phyloP scores from a whole-genome alignment of 92 coral and sea anemone species.

The Phenganax marumi region DNA sequence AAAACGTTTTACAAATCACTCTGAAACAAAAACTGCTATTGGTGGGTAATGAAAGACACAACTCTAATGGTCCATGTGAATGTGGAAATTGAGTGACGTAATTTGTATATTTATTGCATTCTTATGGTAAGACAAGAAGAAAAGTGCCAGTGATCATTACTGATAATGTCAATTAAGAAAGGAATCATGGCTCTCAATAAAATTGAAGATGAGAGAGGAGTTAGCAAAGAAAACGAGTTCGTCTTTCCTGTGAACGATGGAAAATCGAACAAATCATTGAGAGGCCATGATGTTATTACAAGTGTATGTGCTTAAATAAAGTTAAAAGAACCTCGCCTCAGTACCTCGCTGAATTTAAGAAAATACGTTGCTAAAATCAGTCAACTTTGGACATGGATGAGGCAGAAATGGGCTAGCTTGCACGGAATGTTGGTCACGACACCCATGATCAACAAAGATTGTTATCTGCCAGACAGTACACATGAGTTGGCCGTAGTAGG shows the following conservation, averaged over 20 bases:
- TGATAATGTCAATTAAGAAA: slow-evolving; percentile 8
- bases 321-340: background rate
- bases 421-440: slow-evolving; percentile 45
- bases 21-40: too few species aligned
- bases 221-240: slow-evolving; percentile 38
- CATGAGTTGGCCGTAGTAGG: slow-evolving; percentile 47
- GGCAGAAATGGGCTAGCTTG: slow-evolving; percentile 32
- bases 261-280: slow-evolving; percentile 40
- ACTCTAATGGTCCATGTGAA: too few species aligned
- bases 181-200: slow-evolving; percentile 43
- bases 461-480: slow-evolving; percentile 45
- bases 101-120: background rate
- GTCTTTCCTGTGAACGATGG: slow-evolving; percentile 53
- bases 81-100: background rate
- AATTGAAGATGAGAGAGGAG: slow-evolving; percentile 41
- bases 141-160: slow-evolving; percentile 11
- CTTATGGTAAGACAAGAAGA: background rate
- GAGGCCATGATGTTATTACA: slow-evolving; percentile 26
- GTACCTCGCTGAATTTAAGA: background rate
- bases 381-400: slow-evolving; percentile 36
- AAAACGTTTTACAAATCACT: too few species aligned
- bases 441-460: slow-evolving; percentile 42
- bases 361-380: slow-evolving; percentile 28
- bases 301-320: background rate
- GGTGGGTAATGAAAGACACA: too few species aligned